Conservation (phyloP, 1,140 invertebrate species). For the Drosophila bipectinata region DNA sequence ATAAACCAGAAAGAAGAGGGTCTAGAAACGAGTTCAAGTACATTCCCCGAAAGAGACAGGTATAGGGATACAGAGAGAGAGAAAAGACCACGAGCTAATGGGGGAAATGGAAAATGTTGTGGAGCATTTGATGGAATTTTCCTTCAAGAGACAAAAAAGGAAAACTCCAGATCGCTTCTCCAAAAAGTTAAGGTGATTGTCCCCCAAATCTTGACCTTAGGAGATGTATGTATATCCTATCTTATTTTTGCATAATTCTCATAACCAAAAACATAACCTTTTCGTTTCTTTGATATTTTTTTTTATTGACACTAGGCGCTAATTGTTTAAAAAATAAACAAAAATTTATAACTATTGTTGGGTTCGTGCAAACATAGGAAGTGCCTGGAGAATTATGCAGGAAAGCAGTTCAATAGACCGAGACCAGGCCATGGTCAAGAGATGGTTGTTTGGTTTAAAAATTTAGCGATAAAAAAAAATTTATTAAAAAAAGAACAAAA, state of each 20-base stretch:
- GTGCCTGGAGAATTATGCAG: slow-evolving; percentile 5
- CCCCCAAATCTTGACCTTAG: not conserved
- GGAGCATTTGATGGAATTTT: slow-evolving; percentile 36
- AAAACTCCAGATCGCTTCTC: not conserved
- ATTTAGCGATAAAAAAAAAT: slow-evolving; percentile 33
- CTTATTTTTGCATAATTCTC: not conserved
- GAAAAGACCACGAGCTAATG: not conserved
- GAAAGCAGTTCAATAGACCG: slow-evolving; percentile 44
- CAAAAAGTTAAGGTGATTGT: not conserved
- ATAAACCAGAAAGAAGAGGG: slow-evolving; percentile 25
- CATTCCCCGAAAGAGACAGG: slow-evolving; percentile 34
- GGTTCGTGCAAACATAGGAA: slow-evolving; percentile 21
- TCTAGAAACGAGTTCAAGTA: slow-evolving; percentile 72
- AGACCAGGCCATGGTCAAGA: slow-evolving; percentile 52
- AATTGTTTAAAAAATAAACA: slow-evolving; percentile 39
- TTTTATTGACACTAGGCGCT: slow-evolving; percentile 7
- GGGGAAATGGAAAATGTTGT: slow-evolving; percentile 30
- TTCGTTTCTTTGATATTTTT: slow-evolving; percentile 21
- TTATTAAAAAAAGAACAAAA: slow-evolving; percentile 2
- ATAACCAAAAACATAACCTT: slow-evolving; percentile 15
- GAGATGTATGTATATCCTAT: not conserved
- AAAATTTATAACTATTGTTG: slow-evolving; percentile 25
- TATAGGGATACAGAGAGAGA: slow-evolving; percentile 3
- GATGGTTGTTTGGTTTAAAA: slow-evolving; percentile 42
- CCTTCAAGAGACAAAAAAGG: slow-evolving; percentile 1